Conservation (phyloP, 2,113 vertebrate genomes). For the Ardeotis arabs region DNA sequence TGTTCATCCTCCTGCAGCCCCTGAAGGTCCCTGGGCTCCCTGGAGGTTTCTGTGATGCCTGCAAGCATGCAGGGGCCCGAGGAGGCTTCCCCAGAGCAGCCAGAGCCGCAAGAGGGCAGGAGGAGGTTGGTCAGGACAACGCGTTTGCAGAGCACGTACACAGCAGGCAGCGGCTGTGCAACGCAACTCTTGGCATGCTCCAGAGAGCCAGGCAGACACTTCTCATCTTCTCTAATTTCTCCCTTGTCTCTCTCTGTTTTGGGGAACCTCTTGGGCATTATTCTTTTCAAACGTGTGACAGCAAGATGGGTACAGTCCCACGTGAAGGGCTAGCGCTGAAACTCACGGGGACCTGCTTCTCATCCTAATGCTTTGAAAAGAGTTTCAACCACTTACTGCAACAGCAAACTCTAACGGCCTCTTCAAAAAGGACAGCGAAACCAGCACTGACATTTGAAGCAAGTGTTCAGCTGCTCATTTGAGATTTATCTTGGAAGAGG, state of each 20-base stretch:
- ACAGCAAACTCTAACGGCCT: neutral
- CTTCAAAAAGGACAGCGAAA: neutral
- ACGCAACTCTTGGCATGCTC: neutral
- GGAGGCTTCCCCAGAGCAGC: neutral
- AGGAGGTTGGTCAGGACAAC: neutral
- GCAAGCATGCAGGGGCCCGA: rapidly evolving
- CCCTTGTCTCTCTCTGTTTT: neutral
- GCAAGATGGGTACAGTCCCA: neutral
- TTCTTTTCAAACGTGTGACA: neutral
- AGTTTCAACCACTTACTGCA: neutral
- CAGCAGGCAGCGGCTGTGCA: neutral
- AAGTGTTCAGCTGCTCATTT: neutral
- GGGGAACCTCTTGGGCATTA: neutral
- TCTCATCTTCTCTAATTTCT: neutral
- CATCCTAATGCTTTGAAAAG: neutral
- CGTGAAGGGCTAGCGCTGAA: neutral
- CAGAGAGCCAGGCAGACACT: neutral
- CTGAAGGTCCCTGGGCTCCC: neutral
- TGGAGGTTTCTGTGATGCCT: neutral
- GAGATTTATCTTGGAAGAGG: neutral
- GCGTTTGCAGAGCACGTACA: neutral
- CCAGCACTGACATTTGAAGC: neutral
- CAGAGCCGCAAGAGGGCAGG: conserved; percentile 34
- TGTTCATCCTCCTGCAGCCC: neutral
- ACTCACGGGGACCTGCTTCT: neutral